Conservation (phyloP, 2,113 vertebrate species). For the Dryoscopus gambensis region DNA sequence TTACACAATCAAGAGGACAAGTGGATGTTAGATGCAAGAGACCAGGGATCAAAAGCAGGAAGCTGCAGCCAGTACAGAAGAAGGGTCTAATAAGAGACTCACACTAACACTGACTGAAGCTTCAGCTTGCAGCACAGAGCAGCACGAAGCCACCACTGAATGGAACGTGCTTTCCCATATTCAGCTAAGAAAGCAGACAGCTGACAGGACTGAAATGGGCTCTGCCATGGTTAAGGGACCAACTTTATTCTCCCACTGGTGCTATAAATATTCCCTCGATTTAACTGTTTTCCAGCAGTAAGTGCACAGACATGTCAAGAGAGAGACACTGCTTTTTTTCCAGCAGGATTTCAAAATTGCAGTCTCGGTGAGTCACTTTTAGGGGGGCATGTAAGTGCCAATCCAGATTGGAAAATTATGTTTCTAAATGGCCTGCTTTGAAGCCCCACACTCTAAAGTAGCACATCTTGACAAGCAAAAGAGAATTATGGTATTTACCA, state of each 20-base stretch:
- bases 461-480: not conserved
- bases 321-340: not conserved
- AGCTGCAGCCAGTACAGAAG: not conserved
- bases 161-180: not conserved
- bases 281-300: conserved; percentile 27
- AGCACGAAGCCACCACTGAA: not conserved
- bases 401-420: not conserved
- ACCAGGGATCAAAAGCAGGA: not conserved
- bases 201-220: not conserved
- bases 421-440: not conserved
- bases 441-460: rapidly evolving
- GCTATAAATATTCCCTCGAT: conserved; percentile 38
- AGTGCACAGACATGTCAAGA: not conserved
- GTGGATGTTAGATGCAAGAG: not conserved
- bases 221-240: not conserved
- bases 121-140: not conserved
- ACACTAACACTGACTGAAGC: not conserved
- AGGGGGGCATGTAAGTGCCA: not conserved
- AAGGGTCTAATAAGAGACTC: not conserved
- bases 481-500: not conserved
- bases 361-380: not conserved
- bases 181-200: not conserved
- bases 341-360: not conserved
- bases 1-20: not conserved
- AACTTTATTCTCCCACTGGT: conserved; percentile 12